Base-by-base conservation (phyloP, 64 coral and sea anemone species). In the Anthopleura sola region DNA sequence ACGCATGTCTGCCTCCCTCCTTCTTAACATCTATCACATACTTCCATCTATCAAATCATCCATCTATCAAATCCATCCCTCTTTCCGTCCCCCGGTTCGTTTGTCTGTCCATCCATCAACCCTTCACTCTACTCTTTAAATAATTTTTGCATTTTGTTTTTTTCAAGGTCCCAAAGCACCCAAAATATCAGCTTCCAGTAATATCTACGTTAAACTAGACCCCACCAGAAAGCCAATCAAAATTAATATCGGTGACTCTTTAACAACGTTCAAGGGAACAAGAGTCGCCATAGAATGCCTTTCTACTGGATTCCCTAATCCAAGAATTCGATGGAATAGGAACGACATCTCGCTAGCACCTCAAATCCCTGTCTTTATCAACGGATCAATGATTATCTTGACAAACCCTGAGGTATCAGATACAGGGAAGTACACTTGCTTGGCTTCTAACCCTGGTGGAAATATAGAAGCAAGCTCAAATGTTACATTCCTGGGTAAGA, bases 401-500 rank as follows among this genome's bases (percentile, higher is more conserved):
- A 58, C 85, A 24, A 80, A 78, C 26, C 55, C 75, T 21, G 39
- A 46, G 33, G 77, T 48, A 28, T 49, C 38, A 33, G 89, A 91
- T 74, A 64, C 83, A 0, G 89, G 83, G 20, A 36, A 38, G 19
- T 91, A 91, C 40, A 69, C 37, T 37, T 91, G 89, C 44, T 64
- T 85, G 14, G 89, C 84, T 2, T 80, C 83, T 1, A 81, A 78
- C 32, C 89, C 57, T 21, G 89, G 89, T 14, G 89, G 89, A 68
- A 60, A 58, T 60, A 14, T n/a, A 80, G 44, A 81, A 13, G 89
- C 76, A 34, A 78, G 33, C 51, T 91, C 89, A 1, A 91, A 91
- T 47, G 68, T 91, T 18, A 91, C 89, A 24, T 91, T 91, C 44
- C 24, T 91, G 21, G 89, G 89, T 91, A 86, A 91, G 89, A 71